Percentiles rank a stretch among this genome's conserved stretches.
Conservation (phyloP, 2,888 invertebrate species). For the Psylliodes chrysocephalus region DNA sequence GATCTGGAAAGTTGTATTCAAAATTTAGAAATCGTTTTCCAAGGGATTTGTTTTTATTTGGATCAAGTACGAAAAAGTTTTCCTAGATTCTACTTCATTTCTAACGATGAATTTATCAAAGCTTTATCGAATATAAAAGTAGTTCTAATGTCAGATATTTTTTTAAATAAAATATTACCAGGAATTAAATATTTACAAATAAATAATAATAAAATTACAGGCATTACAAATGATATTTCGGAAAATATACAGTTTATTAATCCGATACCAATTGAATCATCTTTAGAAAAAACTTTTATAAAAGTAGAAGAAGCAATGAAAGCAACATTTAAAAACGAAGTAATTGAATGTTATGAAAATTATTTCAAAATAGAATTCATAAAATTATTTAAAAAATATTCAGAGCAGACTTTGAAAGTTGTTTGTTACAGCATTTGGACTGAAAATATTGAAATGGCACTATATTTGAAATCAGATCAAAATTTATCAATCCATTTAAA, state of each 20-base stretch:
- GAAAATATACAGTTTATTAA: conserved; percentile 75
- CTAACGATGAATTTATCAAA: conserved; percentile 87
- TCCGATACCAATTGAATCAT: conserved; percentile 62
- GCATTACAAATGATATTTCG: conserved; percentile 77
- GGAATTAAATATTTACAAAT: conserved; percentile 79
- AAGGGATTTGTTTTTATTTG: conserved; percentile 81
- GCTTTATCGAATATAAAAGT: conserved; percentile 82
- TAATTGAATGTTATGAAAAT: conserved; percentile 45
- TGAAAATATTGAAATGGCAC: conserved; percentile 65
- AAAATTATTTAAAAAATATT: conserved; percentile 40
- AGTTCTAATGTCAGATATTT: conserved; percentile 80
- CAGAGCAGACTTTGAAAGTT: conserved; percentile 46
- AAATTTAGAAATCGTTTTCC: conserved; percentile 79
- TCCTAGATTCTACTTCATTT: conserved; percentile 87
- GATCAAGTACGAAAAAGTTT: conserved; percentile 83
- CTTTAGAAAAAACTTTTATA: conserved; percentile 77
- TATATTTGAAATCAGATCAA: conserved; percentile 44
- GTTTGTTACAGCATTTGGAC: conserved; percentile 46
- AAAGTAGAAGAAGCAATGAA: conserved; percentile 83
- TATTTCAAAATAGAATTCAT: conserved; percentile 37
- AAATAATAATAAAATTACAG: conserved; percentile 73
- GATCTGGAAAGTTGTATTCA: conserved; percentile 73
- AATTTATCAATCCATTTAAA: conserved; percentile 44
- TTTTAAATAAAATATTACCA: conserved; percentile 85
- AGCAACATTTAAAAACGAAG: conserved; percentile 56